Conservation (phyloP, 2,113 vertebrate species). For the Salvelinus alpinus region DNA sequence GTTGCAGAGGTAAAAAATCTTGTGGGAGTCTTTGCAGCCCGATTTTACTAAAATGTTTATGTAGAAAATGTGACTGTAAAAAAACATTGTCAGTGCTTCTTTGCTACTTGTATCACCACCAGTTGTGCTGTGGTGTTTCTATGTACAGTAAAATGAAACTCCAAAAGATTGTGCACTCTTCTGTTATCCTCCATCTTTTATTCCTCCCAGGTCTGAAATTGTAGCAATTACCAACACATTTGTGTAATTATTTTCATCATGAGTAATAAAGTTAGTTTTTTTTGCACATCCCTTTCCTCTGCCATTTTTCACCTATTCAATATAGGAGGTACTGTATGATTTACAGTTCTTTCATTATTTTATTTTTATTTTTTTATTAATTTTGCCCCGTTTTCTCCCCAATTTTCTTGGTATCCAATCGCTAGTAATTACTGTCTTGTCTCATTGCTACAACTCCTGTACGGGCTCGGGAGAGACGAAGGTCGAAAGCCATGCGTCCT, state of each 20-base stretch:
- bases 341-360: no score
- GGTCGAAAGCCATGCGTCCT: no score
- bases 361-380: no score
- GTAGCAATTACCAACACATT: constrained; percentile 47
- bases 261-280: constrained; percentile 61
- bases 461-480: no score
- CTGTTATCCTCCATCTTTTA: constrained; percentile 17
- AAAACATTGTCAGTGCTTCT: background rate
- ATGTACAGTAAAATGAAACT: constrained; percentile 32
- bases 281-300: constrained; percentile 58
- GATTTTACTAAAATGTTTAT: constrained; percentile 20
- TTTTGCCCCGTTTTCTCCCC: no score
- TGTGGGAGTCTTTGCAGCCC: constrained; percentile 13
- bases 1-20: constrained; percentile 18
- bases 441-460: no score
- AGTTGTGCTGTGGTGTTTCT: constrained; percentile 35
- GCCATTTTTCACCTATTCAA: background rate
- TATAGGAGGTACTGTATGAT: background rate
- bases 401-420: no score
- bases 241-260: constrained; percentile 54
- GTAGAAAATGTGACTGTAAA: constrained; percentile 11
- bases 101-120: constrained; percentile 13
- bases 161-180: constrained; percentile 22
- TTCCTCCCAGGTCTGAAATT: constrained; percentile 34
- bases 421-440: no score